phyloP scores from a whole-genome alignment of 1,140 invertebrate species.

The Ladona fulva region DNA sequence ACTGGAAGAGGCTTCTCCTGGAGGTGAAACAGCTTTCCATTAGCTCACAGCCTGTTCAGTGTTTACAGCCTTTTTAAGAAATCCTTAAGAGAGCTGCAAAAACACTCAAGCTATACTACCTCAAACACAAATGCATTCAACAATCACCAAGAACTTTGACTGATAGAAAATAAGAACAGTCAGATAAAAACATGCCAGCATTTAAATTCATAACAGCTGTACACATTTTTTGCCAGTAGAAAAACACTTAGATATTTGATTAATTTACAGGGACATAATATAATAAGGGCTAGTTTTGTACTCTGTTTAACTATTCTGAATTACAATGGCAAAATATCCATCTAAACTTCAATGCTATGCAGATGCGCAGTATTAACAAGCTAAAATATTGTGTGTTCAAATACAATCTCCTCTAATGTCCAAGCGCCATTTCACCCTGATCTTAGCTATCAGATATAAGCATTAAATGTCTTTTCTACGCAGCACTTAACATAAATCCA shows the following conservation, averaged over 20 bases:
- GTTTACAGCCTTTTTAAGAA: background rate
- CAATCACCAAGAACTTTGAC: background rate
- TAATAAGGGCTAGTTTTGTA: background rate
- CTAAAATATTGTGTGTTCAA: background rate
- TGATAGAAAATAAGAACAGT: background rate
- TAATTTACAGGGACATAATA: background rate
- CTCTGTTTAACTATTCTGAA: background rate
- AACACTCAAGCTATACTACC: background rate
- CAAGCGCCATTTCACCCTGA: background rate
- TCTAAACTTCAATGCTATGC: background rate
- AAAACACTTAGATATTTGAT: conserved; percentile 6
- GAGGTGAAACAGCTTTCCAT: conserved; percentile 1
- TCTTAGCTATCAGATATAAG: background rate
- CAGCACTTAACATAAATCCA: background rate
- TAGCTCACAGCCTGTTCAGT: conserved; percentile 7
- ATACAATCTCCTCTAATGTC: background rate
- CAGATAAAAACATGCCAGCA: background rate
- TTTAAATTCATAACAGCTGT: background rate
- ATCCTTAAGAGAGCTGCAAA: background rate
- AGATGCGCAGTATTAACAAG: background rate
- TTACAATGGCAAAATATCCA: conserved; percentile 6
- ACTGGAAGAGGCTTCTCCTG: background rate
- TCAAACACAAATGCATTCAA: conserved; percentile 10
- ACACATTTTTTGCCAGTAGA: background rate
- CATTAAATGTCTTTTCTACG: conserved; percentile 3